Base-by-base conservation (phyloP, 64 coral and sea anemone species). In the Trachythela sp. region DNA sequence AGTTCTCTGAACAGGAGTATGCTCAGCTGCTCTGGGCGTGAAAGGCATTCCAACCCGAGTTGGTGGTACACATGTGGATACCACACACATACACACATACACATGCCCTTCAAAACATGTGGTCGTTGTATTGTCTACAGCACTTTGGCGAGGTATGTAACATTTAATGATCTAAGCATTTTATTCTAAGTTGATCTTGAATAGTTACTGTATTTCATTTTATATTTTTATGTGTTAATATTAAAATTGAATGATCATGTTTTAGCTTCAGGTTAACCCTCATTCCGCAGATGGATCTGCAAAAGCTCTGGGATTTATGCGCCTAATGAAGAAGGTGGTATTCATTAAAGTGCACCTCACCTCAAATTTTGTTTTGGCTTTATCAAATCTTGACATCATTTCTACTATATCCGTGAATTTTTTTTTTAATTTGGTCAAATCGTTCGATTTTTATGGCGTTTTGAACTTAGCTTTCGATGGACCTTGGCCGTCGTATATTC, bases 41-140 rank as follows among this genome's bases (percentile, higher is more conserved):
- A 72, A 1, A 72, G 68, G 68, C 1, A 27, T 89, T 45, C 88
- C 72, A 54, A 52, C 72, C 30, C 43, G 88, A 70, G 64, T 89
- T 42, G 70, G 88, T 49, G 88, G 88, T 30, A n/a, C 88, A 70
- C 35, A 70, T n/a, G n/a, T 89, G 88, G 88, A 51, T 89, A 10
- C 72, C 40, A 42, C 88, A 89, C 36, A 83, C 88, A 4, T 45
- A 89, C 37, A 89, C n/a, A n/a, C n/a, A n/a, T n/a, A n/a, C n/a
- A n/a, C n/a, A n/a, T 38, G 88, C 88, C 36, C 41, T 89, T 36
- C 8, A 15, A 34, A 89, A 89, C 41, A 0, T 89, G 8, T 83
- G 67, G 67, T 6, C 17, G 6, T 17, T 41, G 4, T 89, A 83
- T 36, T 24, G 22, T 83, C 36, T 41, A 50, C n/a, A n/a, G n/a